A percentile compares a stretch with the other conserved stretches of the same genome.
phyloP scores from a whole-genome alignment of 2,888 invertebrate genomes.

The Leptinotarsa juncta region DNA sequence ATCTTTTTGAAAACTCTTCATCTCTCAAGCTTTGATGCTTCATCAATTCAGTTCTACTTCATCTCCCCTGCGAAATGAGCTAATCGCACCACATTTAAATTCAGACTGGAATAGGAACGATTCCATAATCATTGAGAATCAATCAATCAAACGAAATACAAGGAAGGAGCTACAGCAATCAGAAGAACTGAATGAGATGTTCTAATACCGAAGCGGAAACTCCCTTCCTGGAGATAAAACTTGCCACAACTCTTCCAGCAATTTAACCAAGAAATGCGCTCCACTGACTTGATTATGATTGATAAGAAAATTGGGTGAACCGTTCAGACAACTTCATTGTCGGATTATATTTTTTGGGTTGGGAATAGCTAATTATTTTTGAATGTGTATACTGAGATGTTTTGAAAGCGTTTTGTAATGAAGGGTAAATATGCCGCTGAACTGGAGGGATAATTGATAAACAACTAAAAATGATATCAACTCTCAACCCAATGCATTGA shows the following conservation, averaged over 20 bases:
- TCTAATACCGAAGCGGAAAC: constrained; percentile 41
- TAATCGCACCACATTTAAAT: constrained; percentile 18
- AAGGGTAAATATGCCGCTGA: no score
- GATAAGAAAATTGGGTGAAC: constrained; percentile 64
- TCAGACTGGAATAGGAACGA: constrained; percentile 8
- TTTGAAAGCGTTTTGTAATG: no score
- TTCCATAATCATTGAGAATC: constrained; percentile 26
- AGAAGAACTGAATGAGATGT: constrained; percentile 41
- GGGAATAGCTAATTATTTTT: no score
- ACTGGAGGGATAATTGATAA: no score
- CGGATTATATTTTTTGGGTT: background rate
- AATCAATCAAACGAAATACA: constrained; percentile 26
- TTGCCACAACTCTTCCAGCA: constrained; percentile 62
- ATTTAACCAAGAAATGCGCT: constrained; percentile 64
- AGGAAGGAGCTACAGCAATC: constrained; percentile 34
- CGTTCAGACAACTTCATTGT: constrained; percentile 40
- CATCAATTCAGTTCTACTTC: background rate
- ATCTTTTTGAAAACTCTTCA: no score
- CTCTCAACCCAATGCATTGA: no score
- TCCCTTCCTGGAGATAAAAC: constrained; percentile 63
- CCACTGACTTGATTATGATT: constrained; percentile 66
- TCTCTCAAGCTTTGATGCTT: no score
- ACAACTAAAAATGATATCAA: no score
- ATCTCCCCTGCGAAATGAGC: background rate
- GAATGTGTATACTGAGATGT: no score